phyloP scores from a whole-genome alignment of 2,888 invertebrate genomes.

The Lagria hirta region DNA sequence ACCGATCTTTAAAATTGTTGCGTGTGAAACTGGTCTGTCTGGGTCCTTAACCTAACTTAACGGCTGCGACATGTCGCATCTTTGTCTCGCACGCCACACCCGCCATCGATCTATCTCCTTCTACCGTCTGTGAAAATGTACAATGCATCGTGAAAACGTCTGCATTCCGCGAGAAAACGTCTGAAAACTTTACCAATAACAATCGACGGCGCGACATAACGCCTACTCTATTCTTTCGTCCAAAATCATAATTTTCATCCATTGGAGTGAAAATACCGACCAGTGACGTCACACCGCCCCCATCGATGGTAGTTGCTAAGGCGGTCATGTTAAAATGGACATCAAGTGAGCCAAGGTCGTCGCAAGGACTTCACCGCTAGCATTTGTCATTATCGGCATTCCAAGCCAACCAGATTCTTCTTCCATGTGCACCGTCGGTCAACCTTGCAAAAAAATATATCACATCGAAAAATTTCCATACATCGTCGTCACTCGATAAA shows the following conservation, averaged over 20 bases:
- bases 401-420: constrained; percentile 33
- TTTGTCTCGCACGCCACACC: constrained; percentile 31
- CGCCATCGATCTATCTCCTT: constrained; percentile 28
- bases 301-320: constrained; percentile 38
- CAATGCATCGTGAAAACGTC: constrained; percentile 44
- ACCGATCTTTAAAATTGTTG: constrained; percentile 32
- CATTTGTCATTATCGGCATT: constrained; percentile 38
- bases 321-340: constrained; percentile 37
- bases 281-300: constrained; percentile 44
- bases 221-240: constrained; percentile 26
- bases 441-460: constrained; percentile 4
- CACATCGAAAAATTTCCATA: no score
- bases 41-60: constrained; percentile 58
- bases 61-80: constrained; percentile 47
- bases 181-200: constrained; percentile 19
- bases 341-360: constrained; percentile 41
- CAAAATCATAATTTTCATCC: no score
- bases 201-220: constrained; percentile 3
- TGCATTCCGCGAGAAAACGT: constrained; percentile 29
- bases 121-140: constrained; percentile 33
- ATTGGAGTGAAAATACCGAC: no score
- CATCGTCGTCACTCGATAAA: no score
- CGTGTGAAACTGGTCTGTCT: constrained; percentile 54
- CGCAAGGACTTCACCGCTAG: constrained; percentile 38
- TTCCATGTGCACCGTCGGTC: constrained; percentile 13